Evolutionary conservation across 2,888 invertebrate genomes (phyloP), one percentile per base, ranked within the genome.

Genomic region (Cyclophora punctaria): DNA sequence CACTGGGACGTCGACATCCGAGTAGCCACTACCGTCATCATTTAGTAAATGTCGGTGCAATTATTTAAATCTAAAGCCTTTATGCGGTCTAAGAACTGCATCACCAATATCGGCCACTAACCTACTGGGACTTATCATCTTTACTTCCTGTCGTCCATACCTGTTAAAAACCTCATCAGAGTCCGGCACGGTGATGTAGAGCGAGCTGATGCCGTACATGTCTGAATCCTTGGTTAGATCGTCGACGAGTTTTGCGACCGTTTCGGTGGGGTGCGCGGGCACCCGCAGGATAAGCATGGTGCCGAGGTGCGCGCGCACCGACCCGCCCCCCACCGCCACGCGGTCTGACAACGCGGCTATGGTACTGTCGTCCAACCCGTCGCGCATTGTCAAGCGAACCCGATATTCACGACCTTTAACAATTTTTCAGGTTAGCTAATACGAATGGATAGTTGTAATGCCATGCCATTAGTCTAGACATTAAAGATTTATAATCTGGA

Each of bases 81-180:
- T 1, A 20, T 1, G 20, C 20, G 20, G 20, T 20, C 20, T 20
- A 1, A 20, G 20, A 20, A 20, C 20, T 20, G 20, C 20, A 20
- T 20, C 20, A 20, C 20, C 20, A 20, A 20, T 20, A 20, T 20
- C 20, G 20, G 20, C 20, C 20, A 20, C 20, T 20, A 20, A 20
- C 20, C 20, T 20, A 20, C 20, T 20, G 20, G 20, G 1, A 2
- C 20, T 20, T 1, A 20, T 20, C 20, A 20, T 20, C 20, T 20
- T 20, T 20, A 20, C 20, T 20, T 20, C 20, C 20, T 20, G 2
- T 20, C 20, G 3, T 3, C 35, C 50, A 4, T 53, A 86, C 86
- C 86, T 79, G 50, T 63, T 71, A 54, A 70, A 78, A 3, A 84
- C 76, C 57, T 87, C 86, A 43, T 84, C 81, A 2, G 78, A 74